Conservation (phyloP, 1,140 invertebrate genomes). For the Drosophila insularis region DNA sequence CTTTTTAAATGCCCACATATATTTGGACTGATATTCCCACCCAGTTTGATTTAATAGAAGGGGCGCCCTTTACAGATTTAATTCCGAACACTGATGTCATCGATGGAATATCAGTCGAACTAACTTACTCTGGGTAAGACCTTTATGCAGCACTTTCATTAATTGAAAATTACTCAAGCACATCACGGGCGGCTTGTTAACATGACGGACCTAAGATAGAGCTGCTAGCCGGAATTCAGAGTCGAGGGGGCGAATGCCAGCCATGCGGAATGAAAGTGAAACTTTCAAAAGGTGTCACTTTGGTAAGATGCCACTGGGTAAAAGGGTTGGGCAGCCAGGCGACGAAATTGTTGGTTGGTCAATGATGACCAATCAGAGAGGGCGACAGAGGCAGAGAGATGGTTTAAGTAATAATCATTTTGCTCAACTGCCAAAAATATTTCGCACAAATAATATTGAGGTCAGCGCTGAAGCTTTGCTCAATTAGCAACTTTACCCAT, state of each 20-base stretch:
- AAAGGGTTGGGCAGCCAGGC: constrained; percentile 37
- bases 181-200: constrained; percentile 40
- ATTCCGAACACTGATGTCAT: constrained; percentile 60
- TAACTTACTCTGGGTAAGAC: background rate
- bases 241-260: constrained; percentile 27
- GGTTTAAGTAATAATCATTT: constrained; percentile 29
- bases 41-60: constrained; percentile 18
- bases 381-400: constrained; percentile 15
- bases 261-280: constrained; percentile 73
- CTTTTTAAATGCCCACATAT: background rate
- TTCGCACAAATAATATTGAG: constrained; percentile 50
- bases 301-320: constrained; percentile 49
- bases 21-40: constrained; percentile 36
- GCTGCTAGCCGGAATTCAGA: constrained; percentile 63
- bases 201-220: constrained; percentile 20
- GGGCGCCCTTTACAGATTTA: constrained; percentile 33
- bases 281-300: constrained; percentile 78
- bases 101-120: background rate
- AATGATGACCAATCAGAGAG: constrained; percentile 13
- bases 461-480: constrained; percentile 25
- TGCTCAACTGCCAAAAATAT: constrained; percentile 32
- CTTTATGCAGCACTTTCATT: constrained; percentile 63
- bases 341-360: constrained; percentile 24
- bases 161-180: constrained; percentile 79
- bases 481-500: constrained; percentile 1